Evolutionary conservation across 2,888 invertebrate genomes (phyloP), one percentile per base, ranked within the genome.

Genomic region (Subacronicta megacephala): DNA sequence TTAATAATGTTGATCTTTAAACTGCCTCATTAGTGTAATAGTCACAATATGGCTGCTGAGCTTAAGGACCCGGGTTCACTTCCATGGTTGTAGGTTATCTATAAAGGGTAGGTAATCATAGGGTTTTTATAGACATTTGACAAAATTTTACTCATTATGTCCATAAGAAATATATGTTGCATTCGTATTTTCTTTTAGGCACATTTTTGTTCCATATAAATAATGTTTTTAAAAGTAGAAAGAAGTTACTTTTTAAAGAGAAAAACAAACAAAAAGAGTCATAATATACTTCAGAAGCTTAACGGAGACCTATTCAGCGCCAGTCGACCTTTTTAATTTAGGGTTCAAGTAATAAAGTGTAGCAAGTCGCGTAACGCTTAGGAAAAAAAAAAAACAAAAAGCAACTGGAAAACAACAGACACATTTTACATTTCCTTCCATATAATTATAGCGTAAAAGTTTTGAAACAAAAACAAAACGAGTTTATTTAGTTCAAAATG

Each of bases 261-360:
- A 36, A 16, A 23, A 35, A 16, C 31, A 40, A 9, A 47, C 31
- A n/a, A 38, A 69, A 9, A 62, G 10, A 53, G 47, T 49, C 57
- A 33, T 29, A 40, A 58, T 20, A 58, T 33, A 46, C 46, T 67
- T 42, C 36, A 36, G 15, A 46, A 42, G 45, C 46, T 50, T 50
- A 60, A 60, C 49, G 38, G 38, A 31, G 16, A 40, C 29, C 31
- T 29, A 59, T 67, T 72, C 35, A 50, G 31, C 37, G 38, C 26
- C 49, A 52, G 65, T 38, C 68, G 43, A 46, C 53, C 45, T 72
- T 72, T 72, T 67, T 60, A 60, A 60, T 72, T 67, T 50, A 66
- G 52, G 52, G 50, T 49, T 60, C 43, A 46, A 72, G 68, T 67
- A 60, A 66, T 72, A 53, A 66, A 72, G 42, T 46, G 20, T 33